Evolutionary conservation across 2,113 vertebrate genomes (phyloP), one percentile per base, ranked within the genome.

Genomic region (Pardalotus punctatus): DNA sequence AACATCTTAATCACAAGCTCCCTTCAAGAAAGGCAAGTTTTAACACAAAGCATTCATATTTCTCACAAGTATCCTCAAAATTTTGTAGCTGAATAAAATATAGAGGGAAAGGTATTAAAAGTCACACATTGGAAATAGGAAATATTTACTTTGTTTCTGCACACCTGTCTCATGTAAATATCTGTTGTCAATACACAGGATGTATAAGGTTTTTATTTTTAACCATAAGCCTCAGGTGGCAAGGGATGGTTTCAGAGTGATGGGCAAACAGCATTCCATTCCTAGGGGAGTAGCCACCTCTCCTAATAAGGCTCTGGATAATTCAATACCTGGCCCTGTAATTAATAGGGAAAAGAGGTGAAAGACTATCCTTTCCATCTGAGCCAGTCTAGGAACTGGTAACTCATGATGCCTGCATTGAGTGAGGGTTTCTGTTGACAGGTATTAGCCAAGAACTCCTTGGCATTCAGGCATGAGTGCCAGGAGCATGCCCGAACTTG

Each of bases 321-420:
- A 48, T 81, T 89, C 45, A 78, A 18, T 61, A 84, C 38, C 33
- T 8, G 5, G 31, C n/a, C 66, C 71, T 85, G 20, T 90, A 95
- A 97, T 95, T 94, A 90, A 48, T 20, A 60, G 28, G 43, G 35
- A 84, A 78, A 42, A 91, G 50, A 86, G 73, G 77, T 48, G 43
- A 81, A 96, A 87, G 78, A 79, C 40, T 91, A 64, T 27, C 33
- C 43, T 69, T 93, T 83, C 90, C 58, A 67, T 25, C 73, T 72
- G 4, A 93, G 61, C 92, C 61, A 90, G 65, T 40, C 73, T 56
- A 93, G 78, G 87, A 91, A 94, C 81, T n/a, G 78, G 87, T 96
- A 96, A 87, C 61, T 87, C 53, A 16, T 0, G 6, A 51, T 54
- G 56, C 56, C 60, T 67, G 40, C 19, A 43, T 14, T 15, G 23